Percentiles rank a stretch among this genome's conserved stretches.
phyloP scores from a whole-genome alignment of 1,140 invertebrate genomes.

The Wiebesia pumilae region DNA sequence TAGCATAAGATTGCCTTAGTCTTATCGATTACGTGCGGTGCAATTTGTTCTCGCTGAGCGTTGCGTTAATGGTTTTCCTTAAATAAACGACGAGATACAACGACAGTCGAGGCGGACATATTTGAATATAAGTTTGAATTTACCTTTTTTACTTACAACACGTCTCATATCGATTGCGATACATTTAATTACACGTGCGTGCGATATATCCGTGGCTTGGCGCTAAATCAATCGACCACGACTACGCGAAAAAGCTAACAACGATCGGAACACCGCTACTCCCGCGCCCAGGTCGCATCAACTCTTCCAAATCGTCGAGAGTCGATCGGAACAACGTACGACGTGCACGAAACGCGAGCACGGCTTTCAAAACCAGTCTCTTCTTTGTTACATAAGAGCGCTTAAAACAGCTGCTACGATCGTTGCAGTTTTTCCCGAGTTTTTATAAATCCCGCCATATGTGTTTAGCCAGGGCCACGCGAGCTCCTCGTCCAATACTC shows the following conservation, averaged over 20 bases:
- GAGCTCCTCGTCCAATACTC: too few species aligned
- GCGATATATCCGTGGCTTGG: neutral
- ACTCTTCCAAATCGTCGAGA: neutral
- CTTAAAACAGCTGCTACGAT: neutral
- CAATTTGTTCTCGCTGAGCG: too few species aligned
- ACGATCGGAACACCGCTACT: neutral
- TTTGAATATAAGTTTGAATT: too few species aligned
- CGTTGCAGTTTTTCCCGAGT: neutral
- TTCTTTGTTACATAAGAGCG: neutral
- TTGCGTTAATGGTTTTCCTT: too few species aligned
- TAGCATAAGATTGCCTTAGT: too few species aligned
- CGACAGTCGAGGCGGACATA: too few species aligned
- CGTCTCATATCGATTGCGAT: neutral
- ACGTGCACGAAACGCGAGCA: neutral
- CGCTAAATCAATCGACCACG: neutral
- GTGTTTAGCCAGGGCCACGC: neutral
- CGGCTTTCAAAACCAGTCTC: neutral
- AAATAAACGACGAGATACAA: too few species aligned
- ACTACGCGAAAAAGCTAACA: neutral
- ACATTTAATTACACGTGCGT: neutral
- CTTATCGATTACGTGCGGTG: too few species aligned
- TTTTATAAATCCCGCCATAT: conserved; percentile 11
- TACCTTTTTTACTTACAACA: too few species aligned
- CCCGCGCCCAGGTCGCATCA: neutral
- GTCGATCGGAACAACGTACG: too few species aligned